Base-by-base conservation (phyloP, 1,140 invertebrate genomes). In the Anoplophora glabripennis region DNA sequence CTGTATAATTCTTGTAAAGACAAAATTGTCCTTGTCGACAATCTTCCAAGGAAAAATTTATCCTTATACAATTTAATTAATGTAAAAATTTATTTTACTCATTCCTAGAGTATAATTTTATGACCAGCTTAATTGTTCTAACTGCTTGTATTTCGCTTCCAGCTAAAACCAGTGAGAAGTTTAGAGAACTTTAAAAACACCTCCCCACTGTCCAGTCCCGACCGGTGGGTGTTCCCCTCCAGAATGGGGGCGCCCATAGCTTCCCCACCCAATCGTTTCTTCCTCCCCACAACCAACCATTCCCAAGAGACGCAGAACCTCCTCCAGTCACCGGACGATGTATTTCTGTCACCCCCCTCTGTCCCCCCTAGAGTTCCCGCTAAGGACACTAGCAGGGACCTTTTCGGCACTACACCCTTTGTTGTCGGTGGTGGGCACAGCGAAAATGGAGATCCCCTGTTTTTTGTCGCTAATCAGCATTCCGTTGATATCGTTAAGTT, bases 131-230 rank as follows among this genome's bases (percentile, higher is more conserved):
- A 15, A 52, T 12, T 17, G 14, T 15, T 12, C 21, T 34, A 41
- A 37, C 12, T 38, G 38, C 45, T 53, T 64, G 60, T n/a, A n/a
- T n/a, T n/a, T n/a, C n/a, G n/a, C n/a, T 81, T 81, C 68, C 80
- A 83, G 81, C 74, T 83, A 71, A 82, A 83, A 75, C 80, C 81
- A 68, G 82, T 83, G 45, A 75, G 82, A 67, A 82, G 80, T 73
- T 77, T 83, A 74, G 81, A 83, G 73, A 83, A 79, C 72, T 82
- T 82, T 73, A 78, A 79, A 75, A 69, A 68, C 71, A 66, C 74
- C 63, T 64, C 74, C 10, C 61, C 67, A 7, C 33, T 58, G 64
- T 65, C 71, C 61, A 72, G 77, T 70, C 72, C 78, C 47, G 76
- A 75, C 58, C 64, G 65, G 48, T 73, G 71, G 75, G 48, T 68